These are phyloP conservation scores for Dermolepida albohirtum DNA, from an alignment of 2,888 invertebrate species.

Conservation along the genomic window DNA sequence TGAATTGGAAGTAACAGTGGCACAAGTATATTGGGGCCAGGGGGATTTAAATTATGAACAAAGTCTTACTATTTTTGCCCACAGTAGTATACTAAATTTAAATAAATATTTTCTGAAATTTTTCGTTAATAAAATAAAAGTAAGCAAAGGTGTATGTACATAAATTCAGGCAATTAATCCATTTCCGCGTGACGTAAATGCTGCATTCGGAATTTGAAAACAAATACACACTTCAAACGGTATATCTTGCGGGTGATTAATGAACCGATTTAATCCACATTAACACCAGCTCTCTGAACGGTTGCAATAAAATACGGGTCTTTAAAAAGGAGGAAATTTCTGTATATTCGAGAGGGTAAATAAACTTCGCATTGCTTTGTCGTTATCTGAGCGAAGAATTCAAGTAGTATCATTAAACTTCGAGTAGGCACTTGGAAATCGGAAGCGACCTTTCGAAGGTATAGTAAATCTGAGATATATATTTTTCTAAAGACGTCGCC, in stretches of 20 bases:
- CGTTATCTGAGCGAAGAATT: not conserved
- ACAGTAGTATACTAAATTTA: too few species aligned
- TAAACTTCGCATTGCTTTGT: constrained; percentile 2
- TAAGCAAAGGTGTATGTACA: too few species aligned
- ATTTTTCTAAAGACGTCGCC: too few species aligned
- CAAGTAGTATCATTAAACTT: not conserved
- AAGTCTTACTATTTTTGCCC: too few species aligned
- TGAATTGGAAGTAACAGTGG: too few species aligned
- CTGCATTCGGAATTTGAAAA: constrained; percentile 1
- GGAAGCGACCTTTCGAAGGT: too few species aligned
- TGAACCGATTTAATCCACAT: constrained; percentile 21
- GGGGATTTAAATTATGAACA: too few species aligned
- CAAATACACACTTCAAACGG: constrained; percentile 32
- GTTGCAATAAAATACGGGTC: constrained; percentile 8
- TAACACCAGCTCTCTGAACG: constrained; percentile 18
- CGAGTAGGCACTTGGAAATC: not conserved
- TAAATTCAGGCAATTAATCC: constrained; percentile 11
- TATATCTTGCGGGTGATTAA: constrained; percentile 14
- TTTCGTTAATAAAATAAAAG: too few species aligned
- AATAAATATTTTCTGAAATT: too few species aligned
- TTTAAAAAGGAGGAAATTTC: constrained; percentile 3
- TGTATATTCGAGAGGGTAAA: constrained; percentile 10
- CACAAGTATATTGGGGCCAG: too few species aligned
- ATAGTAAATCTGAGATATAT: too few species aligned
- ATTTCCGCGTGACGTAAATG: not conserved